Evolutionary conservation across 1,140 invertebrate species (phyloP).

Genomic region (Drosophila gunungcola): DNA sequence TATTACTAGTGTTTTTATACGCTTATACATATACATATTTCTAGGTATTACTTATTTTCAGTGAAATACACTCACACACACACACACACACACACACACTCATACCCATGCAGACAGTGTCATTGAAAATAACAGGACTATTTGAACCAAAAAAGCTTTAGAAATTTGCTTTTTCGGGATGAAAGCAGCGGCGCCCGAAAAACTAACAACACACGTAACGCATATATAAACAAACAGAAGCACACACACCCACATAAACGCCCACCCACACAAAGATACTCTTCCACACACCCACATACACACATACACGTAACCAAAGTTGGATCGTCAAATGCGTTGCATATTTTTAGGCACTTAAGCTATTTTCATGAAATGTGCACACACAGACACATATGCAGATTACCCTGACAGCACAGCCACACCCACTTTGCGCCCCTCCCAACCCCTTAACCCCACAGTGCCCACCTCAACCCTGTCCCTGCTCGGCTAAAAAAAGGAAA

Average conservation of each 20-base stretch:
- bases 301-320: constrained; percentile 4
- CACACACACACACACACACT: not conserved
- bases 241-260: not conserved
- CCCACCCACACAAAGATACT: not conserved
- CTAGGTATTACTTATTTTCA: not conserved
- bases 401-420: constrained; percentile 28
- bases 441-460: not conserved
- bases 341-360: constrained; percentile 82
- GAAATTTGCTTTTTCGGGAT: constrained; percentile 51
- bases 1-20: too few relatives aligned
- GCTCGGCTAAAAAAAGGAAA: constrained; percentile 24
- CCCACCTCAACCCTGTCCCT: constrained; percentile 19
- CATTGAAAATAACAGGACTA: constrained; percentile 41
- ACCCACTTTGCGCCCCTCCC: constrained; percentile 1
- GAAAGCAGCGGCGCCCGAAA: constrained; percentile 46
- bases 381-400: constrained; percentile 54
- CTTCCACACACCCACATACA: not conserved
- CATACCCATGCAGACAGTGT: constrained; percentile 9
- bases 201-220: constrained; percentile 64
- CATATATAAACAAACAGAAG: constrained; percentile 21
- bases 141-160: constrained; percentile 60
- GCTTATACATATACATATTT: too few relatives aligned
- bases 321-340: constrained; percentile 60
- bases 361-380: constrained; percentile 74
- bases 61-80: not conserved